Evolutionary conservation across 2,888 invertebrate species (phyloP).

Genomic region (Dioctria linearis): DNA sequence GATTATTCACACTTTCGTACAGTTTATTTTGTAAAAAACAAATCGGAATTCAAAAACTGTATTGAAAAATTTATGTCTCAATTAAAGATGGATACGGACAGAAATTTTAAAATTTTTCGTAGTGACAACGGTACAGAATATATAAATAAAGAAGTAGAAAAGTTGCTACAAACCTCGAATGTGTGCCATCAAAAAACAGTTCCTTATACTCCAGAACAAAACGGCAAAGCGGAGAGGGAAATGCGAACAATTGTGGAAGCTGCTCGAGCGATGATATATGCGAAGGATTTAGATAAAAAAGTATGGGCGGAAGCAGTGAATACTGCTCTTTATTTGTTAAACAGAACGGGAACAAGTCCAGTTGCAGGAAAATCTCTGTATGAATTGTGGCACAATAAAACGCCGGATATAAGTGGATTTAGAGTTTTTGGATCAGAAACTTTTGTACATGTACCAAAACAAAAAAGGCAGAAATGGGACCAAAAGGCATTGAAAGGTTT

Average conservation of each 20-base stretch:
- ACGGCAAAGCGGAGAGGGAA: slow-evolving; percentile 65
- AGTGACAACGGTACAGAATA: background rate
- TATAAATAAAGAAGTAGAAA: background rate
- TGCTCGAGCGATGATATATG: slow-evolving; percentile 61
- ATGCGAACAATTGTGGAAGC: slow-evolving; percentile 65
- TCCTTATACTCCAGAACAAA: slow-evolving; percentile 65
- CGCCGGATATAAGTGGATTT: background rate
- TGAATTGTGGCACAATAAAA: background rate
- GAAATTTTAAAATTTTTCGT: no score
- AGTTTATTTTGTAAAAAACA: no score
- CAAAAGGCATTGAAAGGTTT: background rate
- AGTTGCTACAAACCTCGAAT: background rate
- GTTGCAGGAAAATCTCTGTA: background rate
- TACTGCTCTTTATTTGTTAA: background rate
- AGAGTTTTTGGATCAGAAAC: background rate
- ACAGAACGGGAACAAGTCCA: background rate
- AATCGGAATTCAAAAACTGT: no score
- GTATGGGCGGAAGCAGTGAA: slow-evolving; percentile 68
- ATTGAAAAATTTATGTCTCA: no score
- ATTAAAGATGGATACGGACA: no score
- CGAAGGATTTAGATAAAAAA: slow-evolving; percentile 59
- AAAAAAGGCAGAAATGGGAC: no score
- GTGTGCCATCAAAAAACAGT: background rate
- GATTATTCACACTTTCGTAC: no score
- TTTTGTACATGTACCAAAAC: background rate